Conservation (phyloP, 2,888 invertebrate genomes). For the Diploptera punctata region DNA sequence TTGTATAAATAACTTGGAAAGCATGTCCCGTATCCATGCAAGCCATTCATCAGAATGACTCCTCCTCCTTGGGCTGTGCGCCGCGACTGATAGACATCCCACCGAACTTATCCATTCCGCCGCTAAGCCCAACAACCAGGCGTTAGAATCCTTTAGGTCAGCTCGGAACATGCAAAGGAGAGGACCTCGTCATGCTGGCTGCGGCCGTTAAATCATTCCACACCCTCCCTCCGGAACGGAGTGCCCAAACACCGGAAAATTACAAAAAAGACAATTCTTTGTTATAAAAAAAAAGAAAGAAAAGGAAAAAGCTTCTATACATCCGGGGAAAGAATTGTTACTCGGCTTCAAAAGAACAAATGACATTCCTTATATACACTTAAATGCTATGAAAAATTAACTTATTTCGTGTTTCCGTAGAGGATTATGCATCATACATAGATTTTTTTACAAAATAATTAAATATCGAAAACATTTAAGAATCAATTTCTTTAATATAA, state of each 20-base stretch:
- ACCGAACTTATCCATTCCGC: neutral
- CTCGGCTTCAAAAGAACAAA: neutral
- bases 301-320: conserved; percentile 1
- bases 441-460: no score
- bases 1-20: no score
- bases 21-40: no score
- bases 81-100: conserved; percentile 11
- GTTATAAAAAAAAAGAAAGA: neutral
- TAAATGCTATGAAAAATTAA: neutral
- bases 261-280: conserved; percentile 29
- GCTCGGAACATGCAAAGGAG: conserved; percentile 35
- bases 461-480: no score
- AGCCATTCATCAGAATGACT: no score
- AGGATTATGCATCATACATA: no score
- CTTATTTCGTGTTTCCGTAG: no score
- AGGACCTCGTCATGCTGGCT: conserved; percentile 38
- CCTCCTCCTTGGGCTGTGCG: neutral
- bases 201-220: conserved; percentile 35
- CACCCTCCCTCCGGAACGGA: conserved; percentile 27
- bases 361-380: conserved; percentile 9
- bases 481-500: no score
- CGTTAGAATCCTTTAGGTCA: conserved; percentile 15
- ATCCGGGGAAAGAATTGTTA: conserved; percentile 17
- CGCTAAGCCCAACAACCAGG: neutral
- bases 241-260: conserved; percentile 39